A percentile compares a stretch with the other conserved stretches of the same genome.
phyloP scores from a whole-genome alignment of 2,888 invertebrate genomes.

The Eremobia ochroleuca region DNA sequence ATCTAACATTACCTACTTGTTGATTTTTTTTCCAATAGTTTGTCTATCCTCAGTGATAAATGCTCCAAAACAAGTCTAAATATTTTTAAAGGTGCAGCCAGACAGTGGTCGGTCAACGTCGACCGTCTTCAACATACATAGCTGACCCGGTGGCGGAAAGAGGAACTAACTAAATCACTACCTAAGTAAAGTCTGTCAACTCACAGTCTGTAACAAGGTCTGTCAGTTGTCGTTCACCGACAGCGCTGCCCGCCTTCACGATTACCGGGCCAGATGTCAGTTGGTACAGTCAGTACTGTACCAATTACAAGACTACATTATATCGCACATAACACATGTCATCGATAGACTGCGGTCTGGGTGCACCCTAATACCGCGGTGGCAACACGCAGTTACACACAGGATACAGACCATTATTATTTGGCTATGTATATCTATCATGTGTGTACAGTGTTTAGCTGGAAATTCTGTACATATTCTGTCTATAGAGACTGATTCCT shows the following conservation, averaged over 20 bases:
- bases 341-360: not conserved
- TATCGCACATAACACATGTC: not conserved
- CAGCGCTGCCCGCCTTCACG: not conserved
- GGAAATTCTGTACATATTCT: not conserved
- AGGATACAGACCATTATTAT: not conserved
- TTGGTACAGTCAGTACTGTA: too few relatives aligned
- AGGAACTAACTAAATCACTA: not conserved
- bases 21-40: not conserved
- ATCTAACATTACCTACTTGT: not conserved
- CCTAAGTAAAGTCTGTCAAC: too few relatives aligned
- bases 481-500: not conserved
- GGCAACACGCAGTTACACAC: not conserved
- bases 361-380: not conserved
- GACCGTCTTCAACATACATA: not conserved
- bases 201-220: too few relatives aligned
- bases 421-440: not conserved
- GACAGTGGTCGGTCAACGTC: not conserved
- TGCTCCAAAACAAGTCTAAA: not conserved
- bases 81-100: not conserved
- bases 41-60: not conserved
- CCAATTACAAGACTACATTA: not conserved
- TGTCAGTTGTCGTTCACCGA: slow-evolving; percentile 6
- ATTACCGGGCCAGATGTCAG: not conserved
- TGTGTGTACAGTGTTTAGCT: not conserved
- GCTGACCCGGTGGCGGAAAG: not conserved